phyloP scores from a whole-genome alignment of 2,797 vertebrate species.

The Gymnoscopelus microlampas region DNA sequence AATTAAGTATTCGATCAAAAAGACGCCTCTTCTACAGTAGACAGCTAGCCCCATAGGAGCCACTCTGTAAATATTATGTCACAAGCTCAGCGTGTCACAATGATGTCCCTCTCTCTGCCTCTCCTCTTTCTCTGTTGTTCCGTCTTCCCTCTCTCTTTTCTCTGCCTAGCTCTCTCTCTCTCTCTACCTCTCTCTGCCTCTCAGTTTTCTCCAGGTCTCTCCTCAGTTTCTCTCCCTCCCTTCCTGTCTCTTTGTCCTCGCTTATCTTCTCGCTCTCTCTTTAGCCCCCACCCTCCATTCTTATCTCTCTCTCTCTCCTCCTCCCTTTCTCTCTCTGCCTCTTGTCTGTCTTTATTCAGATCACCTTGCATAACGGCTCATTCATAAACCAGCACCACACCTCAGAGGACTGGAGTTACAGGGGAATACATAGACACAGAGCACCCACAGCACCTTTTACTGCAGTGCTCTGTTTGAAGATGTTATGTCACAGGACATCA shows the following conservation, averaged over 20 bases:
- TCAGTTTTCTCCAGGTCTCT: not conserved
- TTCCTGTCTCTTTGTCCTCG: not conserved
- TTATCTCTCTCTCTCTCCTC: not conserved
- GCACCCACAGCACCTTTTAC: conserved; percentile 44
- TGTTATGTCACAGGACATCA: conserved; percentile 16
- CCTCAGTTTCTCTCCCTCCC: not conserved
- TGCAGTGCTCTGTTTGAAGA: conserved; percentile 51
- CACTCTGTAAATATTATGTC: no score
- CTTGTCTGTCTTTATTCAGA: conserved; percentile 59
- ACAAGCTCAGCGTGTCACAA: conserved; percentile 4
- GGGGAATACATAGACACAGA: conserved; percentile 28
- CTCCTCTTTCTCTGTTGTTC: not conserved
- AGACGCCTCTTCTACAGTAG: no score
- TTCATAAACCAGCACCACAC: conserved; percentile 73
- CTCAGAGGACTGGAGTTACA: conserved; percentile 38
- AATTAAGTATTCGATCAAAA: not conserved
- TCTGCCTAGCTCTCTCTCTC: not conserved
- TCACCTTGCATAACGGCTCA: conserved; percentile 73
- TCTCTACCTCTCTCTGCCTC: not conserved
- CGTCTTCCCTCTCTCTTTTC: not conserved
- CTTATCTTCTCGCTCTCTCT: not conserved
- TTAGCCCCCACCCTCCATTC: not conserved
- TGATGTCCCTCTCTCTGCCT: conserved; percentile 14
- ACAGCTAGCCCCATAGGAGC: no score
- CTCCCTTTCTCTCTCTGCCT: not conserved